phyloP scores from a whole-genome alignment of 2,113 vertebrate species.

The Anhinga rufa region DNA sequence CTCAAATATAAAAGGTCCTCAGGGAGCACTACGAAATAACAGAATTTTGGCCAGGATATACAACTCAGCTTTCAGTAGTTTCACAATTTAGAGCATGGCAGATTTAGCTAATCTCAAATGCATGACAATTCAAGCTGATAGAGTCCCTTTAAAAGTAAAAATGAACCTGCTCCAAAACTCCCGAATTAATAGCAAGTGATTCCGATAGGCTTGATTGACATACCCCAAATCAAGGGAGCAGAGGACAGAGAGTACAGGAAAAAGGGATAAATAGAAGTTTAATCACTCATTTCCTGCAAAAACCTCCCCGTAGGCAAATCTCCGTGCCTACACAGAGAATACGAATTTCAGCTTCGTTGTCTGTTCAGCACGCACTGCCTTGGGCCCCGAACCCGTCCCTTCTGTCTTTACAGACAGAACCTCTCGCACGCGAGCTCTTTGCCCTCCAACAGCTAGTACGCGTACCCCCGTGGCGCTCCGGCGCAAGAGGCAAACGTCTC shows the following conservation, averaged over 20 bases:
- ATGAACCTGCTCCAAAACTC: neutral
- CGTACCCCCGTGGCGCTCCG: accelerated
- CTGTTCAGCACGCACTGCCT: neutral
- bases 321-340: neutral
- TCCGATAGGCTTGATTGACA: neutral
- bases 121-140: neutral
- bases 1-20: neutral
- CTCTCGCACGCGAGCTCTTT: neutral
- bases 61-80: neutral
- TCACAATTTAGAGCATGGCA: neutral
- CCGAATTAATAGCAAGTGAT: neutral
- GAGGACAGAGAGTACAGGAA: neutral
- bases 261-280: neutral
- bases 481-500: neutral
- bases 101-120: neutral
- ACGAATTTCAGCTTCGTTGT: neutral
- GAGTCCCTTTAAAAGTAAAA: neutral
- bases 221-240: accelerated
- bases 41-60: neutral
- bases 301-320: neutral
- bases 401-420: neutral
- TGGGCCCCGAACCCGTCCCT: neutral
- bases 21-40: neutral
- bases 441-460: neutral
- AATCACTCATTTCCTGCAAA: neutral